phyloP scores from a whole-genome alignment of 2,113 vertebrate species.

The Mormoops blainvillei region DNA sequence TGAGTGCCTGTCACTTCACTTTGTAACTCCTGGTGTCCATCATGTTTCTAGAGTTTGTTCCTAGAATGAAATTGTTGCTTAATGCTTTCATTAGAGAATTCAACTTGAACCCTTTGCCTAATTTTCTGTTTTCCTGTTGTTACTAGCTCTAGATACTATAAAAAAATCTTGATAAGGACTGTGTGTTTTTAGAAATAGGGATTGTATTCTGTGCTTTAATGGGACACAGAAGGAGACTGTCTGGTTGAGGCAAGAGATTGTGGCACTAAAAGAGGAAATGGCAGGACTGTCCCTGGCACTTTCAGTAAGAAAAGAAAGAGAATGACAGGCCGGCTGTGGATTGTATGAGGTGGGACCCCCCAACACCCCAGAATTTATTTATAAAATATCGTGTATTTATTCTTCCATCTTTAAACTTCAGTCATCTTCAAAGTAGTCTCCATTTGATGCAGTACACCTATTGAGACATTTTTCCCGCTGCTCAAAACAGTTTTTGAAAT shows the following conservation, averaged over 20 bases:
- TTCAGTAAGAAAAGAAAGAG: conserved; percentile 40
- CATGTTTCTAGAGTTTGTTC: conserved; percentile 29
- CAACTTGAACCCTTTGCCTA: neutral
- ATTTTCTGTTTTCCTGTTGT: conserved; percentile 26
- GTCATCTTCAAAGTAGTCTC: no score
- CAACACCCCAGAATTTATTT: no score
- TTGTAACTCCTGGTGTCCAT: neutral
- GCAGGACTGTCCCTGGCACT: conserved; percentile 20
- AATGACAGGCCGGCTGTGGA: neutral
- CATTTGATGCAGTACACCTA: no score
- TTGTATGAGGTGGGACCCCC: neutral
- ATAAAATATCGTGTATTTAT: no score
- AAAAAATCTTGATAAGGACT: neutral
- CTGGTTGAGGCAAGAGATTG: conserved; percentile 47
- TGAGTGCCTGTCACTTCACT: neutral
- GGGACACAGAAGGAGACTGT: conserved; percentile 51
- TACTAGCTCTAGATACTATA: neutral
- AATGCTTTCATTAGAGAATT: conserved; percentile 32
- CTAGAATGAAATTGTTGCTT: neutral
- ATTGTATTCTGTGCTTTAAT: conserved; percentile 36
- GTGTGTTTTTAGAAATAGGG: conserved; percentile 40
- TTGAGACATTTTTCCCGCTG: no score
- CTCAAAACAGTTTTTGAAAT: no score
- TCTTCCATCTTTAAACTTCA: no score
- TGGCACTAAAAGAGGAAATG: conserved; percentile 46